These are phyloP conservation scores for Agrochola litura DNA, from an alignment of 2,888 invertebrate species.

Conservation along the genomic window DNA sequence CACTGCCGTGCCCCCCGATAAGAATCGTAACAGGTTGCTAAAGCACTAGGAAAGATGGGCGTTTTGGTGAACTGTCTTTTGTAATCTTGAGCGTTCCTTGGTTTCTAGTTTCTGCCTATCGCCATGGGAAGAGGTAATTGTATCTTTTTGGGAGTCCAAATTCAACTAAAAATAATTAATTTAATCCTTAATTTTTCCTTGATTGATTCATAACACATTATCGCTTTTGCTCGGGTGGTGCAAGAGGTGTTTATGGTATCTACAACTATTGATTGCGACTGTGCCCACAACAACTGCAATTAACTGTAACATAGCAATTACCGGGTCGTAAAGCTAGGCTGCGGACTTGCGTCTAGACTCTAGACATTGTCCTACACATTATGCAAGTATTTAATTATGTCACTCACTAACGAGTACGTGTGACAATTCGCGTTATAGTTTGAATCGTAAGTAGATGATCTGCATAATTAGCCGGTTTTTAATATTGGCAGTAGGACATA, in stretches of 20 bases:
- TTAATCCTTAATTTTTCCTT: not conserved
- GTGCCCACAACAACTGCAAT: slow-evolving; percentile 24
- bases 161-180: too few species aligned
- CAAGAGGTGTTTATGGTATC: not conserved
- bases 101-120: too few species aligned
- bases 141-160: not conserved
- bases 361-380: slow-evolving; percentile 53
- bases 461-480: slow-evolving; percentile 55
- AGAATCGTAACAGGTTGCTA: too few species aligned
- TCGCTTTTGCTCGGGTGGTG: not conserved
- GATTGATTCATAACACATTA: not conserved
- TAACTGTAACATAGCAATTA: slow-evolving; percentile 34
- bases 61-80: too few species aligned
- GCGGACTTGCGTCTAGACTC: slow-evolving; percentile 42
- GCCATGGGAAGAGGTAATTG: too few species aligned
- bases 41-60: too few species aligned
- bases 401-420: slow-evolving; percentile 38
- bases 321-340: slow-evolving; percentile 30
- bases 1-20: too few species aligned
- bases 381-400: slow-evolving; percentile 56
- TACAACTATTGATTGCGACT: slow-evolving; percentile 12
- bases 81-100: too few species aligned
- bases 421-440: slow-evolving; percentile 38
- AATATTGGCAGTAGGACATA: slow-evolving; percentile 37
- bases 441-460: slow-evolving; percentile 45